phyloP scores from a whole-genome alignment of 2,888 invertebrate genomes.

The Boloria euphrosyne region DNA sequence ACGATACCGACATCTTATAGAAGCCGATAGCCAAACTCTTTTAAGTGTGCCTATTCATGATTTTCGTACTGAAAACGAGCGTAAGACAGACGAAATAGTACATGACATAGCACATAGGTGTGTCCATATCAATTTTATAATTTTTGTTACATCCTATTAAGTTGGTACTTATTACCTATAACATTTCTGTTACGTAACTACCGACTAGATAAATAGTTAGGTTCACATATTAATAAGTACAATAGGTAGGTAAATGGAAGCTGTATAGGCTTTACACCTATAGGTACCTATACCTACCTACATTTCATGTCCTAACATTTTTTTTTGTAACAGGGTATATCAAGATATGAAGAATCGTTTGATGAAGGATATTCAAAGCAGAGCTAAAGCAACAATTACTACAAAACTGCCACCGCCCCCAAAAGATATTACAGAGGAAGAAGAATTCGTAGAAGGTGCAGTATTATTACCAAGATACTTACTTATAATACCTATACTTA shows the following conservation, averaged over 20 bases:
- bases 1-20: conserved; percentile 60
- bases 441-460: conserved; percentile 57
- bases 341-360: conserved; percentile 54
- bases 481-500: too few relatives aligned
- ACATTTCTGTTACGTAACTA: too few relatives aligned
- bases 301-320: background rate
- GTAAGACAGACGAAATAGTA: conserved; percentile 54
- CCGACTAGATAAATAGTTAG: too few relatives aligned
- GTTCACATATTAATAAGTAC: too few relatives aligned
- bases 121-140: conserved; percentile 8
- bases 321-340: conserved; percentile 52
- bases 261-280: too few relatives aligned
- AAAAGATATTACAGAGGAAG: conserved; percentile 50
- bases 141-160: background rate
- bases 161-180: too few relatives aligned
- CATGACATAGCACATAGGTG: conserved; percentile 65
- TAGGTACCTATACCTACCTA: too few relatives aligned
- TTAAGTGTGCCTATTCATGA: conserved; percentile 61
- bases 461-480: too few relatives aligned
- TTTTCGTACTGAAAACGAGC: conserved; percentile 54
- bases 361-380: conserved; percentile 52
- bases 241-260: too few relatives aligned
- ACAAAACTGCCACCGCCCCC: conserved; percentile 47
- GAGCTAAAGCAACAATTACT: conserved; percentile 57
- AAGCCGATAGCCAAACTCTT: conserved; percentile 55